Percentiles rank a stretch among this genome's conserved stretches.
Conservation (phyloP, 2,888 invertebrate genomes). For the Drosophila koepferae region DNA sequence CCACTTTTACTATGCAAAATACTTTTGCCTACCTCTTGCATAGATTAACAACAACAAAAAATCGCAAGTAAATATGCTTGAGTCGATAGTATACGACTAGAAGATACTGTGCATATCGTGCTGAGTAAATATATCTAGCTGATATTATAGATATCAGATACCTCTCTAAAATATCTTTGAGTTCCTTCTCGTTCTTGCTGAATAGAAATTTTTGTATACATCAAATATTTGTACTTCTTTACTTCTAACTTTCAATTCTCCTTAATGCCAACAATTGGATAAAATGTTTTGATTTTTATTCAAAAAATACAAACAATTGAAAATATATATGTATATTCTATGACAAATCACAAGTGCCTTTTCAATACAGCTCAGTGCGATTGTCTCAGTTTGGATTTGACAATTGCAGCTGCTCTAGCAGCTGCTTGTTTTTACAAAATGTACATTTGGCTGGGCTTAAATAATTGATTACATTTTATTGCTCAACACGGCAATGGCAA, state of each 20-base stretch:
- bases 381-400: conserved; percentile 6
- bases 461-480: conserved; percentile 81
- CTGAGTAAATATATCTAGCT: not conserved
- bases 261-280: not conserved
- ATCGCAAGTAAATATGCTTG: not conserved
- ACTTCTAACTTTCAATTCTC: not conserved
- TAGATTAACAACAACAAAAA: conserved; percentile 70
- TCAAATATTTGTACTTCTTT: not conserved
- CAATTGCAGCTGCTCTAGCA: conserved; percentile 21
- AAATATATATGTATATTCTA: not conserved
- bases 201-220: not conserved
- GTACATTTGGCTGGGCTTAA: conserved; percentile 71
- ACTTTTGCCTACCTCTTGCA: conserved; percentile 64
- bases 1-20: conserved; percentile 75
- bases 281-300: not conserved
- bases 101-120: not conserved
- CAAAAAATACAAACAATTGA: not conserved
- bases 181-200: not conserved
- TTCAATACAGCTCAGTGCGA: conserved; percentile 4
- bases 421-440: conserved; percentile 30
- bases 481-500: conserved; percentile 45
- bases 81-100: not conserved
- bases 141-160: too few relatives aligned
- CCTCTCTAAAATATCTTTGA: too few relatives aligned
- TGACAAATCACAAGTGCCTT: conserved; percentile 14